phyloP scores from a whole-genome alignment of 2,797 vertebrate genomes.

The Odontamblyopus lacepedii region DNA sequence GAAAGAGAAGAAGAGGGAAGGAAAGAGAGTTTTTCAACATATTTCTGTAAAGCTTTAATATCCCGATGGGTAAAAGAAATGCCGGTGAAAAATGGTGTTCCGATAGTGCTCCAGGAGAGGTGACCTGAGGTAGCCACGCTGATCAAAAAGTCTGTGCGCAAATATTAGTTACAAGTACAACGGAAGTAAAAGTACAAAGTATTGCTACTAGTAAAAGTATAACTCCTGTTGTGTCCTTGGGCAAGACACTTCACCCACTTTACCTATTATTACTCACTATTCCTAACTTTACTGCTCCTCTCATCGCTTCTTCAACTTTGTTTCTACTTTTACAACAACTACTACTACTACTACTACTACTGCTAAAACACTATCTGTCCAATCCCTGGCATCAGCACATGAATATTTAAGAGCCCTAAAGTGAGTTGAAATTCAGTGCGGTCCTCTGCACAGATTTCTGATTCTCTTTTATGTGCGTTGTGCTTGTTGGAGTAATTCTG shows the following conservation, averaged over 20 bases:
- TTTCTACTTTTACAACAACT: background rate
- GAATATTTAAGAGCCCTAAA: background rate
- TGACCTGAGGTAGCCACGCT: background rate
- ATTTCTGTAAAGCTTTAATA: constrained; percentile 23
- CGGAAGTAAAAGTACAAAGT: background rate
- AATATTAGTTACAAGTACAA: background rate
- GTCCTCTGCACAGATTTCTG: background rate
- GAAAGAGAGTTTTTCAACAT: constrained; percentile 7
- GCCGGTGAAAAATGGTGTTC: constrained; percentile 4
- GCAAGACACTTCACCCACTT: no score
- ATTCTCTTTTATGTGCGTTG: background rate
- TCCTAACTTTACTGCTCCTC: no score
- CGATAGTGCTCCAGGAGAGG: constrained; percentile 8
- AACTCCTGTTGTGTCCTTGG: no score
- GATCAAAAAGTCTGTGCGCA: background rate
- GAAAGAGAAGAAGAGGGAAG: background rate
- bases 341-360: background rate
- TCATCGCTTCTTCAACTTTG: no score
- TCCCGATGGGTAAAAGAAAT: constrained; percentile 12
- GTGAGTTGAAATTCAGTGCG: background rate
- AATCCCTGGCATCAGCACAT: background rate
- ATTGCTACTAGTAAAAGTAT: no score
- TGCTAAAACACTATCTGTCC: background rate
- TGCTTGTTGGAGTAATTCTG: constrained; percentile 1
- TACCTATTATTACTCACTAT: no score